These are phyloP conservation scores for Temnothorax ravouxi DNA, from an alignment of 2,888 invertebrate genomes.

Conservation along the genomic window DNA sequence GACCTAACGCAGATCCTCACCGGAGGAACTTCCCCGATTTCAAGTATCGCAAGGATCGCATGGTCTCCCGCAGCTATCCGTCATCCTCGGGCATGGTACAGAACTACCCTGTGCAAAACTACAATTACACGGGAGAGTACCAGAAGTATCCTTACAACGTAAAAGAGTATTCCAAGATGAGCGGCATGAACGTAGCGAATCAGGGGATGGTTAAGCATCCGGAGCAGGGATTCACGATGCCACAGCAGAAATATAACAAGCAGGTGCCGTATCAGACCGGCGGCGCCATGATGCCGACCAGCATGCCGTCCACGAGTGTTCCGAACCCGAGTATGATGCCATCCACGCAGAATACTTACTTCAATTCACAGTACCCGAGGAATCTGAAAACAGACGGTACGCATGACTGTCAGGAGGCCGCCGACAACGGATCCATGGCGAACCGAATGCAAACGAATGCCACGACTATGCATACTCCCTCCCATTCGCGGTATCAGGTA, in stretches of 20 bases:
- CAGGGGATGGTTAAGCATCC: slow-evolving; percentile 77
- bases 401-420: slow-evolving; percentile 75
- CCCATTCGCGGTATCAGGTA: slow-evolving; percentile 78
- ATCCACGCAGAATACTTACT: slow-evolving; percentile 77
- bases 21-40: slow-evolving; percentile 75
- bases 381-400: slow-evolving; percentile 76
- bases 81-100: slow-evolving; percentile 76
- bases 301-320: slow-evolving; percentile 70
- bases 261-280: slow-evolving; percentile 71
- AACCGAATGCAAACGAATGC: slow-evolving; percentile 69
- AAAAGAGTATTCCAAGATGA: slow-evolving; percentile 77
- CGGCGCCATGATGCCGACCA: slow-evolving; percentile 71
- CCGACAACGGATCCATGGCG: slow-evolving; percentile 56
- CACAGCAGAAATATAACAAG: slow-evolving; percentile 77
- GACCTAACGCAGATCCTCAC: slow-evolving; percentile 69
- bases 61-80: slow-evolving; percentile 74
- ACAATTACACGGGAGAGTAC: slow-evolving; percentile 80
- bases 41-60: slow-evolving; percentile 80
- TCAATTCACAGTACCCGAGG: slow-evolving; percentile 73
- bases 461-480: slow-evolving; percentile 53
- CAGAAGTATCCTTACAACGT: slow-evolving; percentile 81
- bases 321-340: slow-evolving; percentile 63
- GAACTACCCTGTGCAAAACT: slow-evolving; percentile 81
- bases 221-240: slow-evolving; percentile 71
- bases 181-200: slow-evolving; percentile 58